A percentile compares a stretch with the other conserved stretches of the same genome.
These are phyloP conservation scores for Tonatia bakeri DNA, from an alignment of 2,113 vertebrate genomes.

Conservation along the genomic window DNA sequence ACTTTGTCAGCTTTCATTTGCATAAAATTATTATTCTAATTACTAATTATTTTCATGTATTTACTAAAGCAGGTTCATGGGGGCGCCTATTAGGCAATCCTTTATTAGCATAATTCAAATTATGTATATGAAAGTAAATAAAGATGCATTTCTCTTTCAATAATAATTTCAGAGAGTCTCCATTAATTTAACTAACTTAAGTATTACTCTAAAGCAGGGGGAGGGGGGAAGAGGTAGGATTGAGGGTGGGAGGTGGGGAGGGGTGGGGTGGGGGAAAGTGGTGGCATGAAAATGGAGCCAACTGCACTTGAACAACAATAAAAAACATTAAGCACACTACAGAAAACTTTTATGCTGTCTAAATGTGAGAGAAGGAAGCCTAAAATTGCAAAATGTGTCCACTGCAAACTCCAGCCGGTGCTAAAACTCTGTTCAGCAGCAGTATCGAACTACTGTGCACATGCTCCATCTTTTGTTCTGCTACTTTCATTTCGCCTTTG, in stretches of 20 bases:
- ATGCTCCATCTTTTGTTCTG: background rate
- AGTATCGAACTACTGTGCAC: background rate
- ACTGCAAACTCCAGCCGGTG: background rate
- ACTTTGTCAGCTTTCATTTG: conserved; percentile 33
- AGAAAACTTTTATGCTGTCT: background rate
- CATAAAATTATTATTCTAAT: conserved; percentile 68
- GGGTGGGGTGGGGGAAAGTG: no score
- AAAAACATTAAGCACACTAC: no score
- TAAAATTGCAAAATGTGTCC: background rate
- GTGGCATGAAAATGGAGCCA: no score
- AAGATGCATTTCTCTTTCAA: conserved; percentile 63
- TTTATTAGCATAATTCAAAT: conserved; percentile 67
- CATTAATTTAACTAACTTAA: conserved; percentile 31
- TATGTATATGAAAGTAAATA: conserved; percentile 64
- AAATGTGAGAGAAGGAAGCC: background rate
- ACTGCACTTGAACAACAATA: no score
- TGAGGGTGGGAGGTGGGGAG: no score
- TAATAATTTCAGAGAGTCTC: conserved; percentile 36
- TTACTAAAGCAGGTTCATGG: conserved; percentile 66
- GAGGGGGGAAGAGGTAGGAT: no score
- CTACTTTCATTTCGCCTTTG: background rate
- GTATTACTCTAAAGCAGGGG: background rate
- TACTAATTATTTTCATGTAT: conserved; percentile 67
- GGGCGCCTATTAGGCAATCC: conserved; percentile 27
- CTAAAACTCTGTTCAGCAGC: background rate